Evolutionary conservation across 2,113 vertebrate species (phyloP).

Genomic region (Acinonyx jubatus): DNA sequence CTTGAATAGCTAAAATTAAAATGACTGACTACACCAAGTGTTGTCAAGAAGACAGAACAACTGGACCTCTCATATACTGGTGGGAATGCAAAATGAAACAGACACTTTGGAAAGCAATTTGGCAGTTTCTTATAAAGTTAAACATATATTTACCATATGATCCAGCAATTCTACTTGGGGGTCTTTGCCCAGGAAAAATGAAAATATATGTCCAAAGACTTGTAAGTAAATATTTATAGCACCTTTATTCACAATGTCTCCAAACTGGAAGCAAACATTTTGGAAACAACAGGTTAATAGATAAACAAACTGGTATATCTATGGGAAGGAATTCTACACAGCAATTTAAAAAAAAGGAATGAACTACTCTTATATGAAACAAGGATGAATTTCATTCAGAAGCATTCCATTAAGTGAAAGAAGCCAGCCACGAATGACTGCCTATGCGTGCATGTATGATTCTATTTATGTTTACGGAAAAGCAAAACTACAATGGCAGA

Average conservation of each 20-base stretch:
- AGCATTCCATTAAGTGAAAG: neutral
- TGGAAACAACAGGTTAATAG: neutral
- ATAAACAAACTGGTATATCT: neutral
- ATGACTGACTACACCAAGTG: neutral
- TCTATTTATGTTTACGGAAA: slow-evolving; percentile 2
- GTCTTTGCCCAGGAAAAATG: neutral
- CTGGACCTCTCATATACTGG: neutral
- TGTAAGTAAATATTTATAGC: neutral
- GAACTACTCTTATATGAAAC: neutral
- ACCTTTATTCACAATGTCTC: neutral
- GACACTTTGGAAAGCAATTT: neutral
- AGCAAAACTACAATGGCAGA: neutral
- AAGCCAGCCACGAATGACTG: neutral
- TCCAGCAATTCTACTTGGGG: neutral
- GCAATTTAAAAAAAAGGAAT: neutral
- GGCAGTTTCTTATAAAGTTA: neutral
- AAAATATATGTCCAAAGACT: neutral
- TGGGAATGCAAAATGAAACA: neutral
- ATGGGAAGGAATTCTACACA: neutral
- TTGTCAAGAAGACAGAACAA: neutral
- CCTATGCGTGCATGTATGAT: neutral
- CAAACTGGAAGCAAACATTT: slow-evolving; percentile 2
- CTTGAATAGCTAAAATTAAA: neutral
- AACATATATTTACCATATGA: neutral
- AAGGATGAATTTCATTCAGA: neutral